phyloP scores from a whole-genome alignment of 2,797 vertebrate genomes.

The Phalanger gymnotis region DNA sequence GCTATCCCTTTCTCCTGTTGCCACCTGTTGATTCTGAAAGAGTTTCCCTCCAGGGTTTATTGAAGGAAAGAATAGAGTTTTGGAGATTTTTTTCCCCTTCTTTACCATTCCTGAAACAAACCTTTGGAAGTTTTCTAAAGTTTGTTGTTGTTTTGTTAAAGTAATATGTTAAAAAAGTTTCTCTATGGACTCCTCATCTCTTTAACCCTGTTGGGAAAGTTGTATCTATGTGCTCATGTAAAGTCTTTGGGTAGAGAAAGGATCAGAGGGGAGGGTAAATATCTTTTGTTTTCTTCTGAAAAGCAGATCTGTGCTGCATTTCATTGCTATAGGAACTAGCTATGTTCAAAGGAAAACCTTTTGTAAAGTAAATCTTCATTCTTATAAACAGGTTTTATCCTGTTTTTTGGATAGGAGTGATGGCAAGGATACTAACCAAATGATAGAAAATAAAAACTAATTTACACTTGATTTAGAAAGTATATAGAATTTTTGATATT shows the following conservation, averaged over 20 bases:
- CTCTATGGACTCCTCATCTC: background rate
- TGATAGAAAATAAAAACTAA: conserved; percentile 33
- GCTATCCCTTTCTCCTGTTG: background rate
- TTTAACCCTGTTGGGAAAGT: background rate
- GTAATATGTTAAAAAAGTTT: background rate
- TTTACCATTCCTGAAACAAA: background rate
- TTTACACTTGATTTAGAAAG: background rate
- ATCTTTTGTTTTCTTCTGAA: background rate
- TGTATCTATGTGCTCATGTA: background rate
- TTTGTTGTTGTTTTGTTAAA: background rate
- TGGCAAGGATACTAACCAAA: conserved; percentile 17
- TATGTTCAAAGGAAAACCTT: background rate
- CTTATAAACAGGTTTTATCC: background rate
- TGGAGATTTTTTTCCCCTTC: background rate
- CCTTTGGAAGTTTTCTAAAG: background rate
- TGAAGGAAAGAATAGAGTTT: background rate
- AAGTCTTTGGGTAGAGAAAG: background rate
- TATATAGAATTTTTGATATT: conserved; percentile 24
- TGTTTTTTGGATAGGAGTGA: background rate
- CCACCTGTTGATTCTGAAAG: background rate
- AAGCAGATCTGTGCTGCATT: background rate
- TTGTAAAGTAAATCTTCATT: conserved; percentile 48
- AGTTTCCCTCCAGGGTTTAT: background rate
- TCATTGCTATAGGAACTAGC: background rate
- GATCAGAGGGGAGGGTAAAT: background rate